Conservation (phyloP, 92 coral and sea anemone genomes). For the Siderastrea siderea region DNA sequence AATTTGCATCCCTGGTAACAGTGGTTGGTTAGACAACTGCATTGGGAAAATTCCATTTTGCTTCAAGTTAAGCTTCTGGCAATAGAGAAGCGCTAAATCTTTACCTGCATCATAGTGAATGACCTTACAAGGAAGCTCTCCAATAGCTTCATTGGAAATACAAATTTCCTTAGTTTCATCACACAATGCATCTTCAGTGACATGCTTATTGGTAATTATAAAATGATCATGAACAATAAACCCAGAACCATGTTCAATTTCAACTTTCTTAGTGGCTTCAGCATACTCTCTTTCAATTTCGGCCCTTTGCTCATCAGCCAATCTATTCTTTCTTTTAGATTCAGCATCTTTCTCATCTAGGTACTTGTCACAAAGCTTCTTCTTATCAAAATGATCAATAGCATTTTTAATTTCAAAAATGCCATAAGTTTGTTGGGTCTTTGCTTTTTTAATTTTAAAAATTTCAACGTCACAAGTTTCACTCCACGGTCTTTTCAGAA, state of each 20-base stretch:
- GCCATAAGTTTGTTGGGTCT: neutral
- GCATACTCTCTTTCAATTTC: neutral
- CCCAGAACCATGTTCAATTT: constrained; percentile 30
- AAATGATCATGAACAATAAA: constrained; percentile 15
- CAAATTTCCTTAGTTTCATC: neutral
- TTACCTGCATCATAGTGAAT: neutral
- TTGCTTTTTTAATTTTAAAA: neutral
- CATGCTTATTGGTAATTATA: constrained; percentile 12
- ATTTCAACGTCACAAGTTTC: neutral
- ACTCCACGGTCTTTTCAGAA: neutral
- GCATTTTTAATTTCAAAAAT: neutral
- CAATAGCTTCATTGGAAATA: constrained; percentile 4
- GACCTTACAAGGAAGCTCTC: constrained; percentile 4
- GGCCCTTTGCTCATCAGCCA: too few species aligned
- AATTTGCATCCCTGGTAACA: constrained; percentile 17
- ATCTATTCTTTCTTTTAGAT: neutral
- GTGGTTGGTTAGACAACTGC: neutral
- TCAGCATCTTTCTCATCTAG: neutral
- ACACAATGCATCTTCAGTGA: neutral
- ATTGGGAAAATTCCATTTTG: neutral
- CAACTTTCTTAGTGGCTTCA: neutral
- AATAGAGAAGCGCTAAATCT: constrained; percentile 24
- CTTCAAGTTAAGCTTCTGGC: neutral
- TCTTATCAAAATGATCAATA: neutral
- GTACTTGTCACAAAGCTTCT: neutral